These are phyloP conservation scores for Pomatostomus ruficeps DNA, from an alignment of 2,113 vertebrate species.

Conservation along the genomic window DNA sequence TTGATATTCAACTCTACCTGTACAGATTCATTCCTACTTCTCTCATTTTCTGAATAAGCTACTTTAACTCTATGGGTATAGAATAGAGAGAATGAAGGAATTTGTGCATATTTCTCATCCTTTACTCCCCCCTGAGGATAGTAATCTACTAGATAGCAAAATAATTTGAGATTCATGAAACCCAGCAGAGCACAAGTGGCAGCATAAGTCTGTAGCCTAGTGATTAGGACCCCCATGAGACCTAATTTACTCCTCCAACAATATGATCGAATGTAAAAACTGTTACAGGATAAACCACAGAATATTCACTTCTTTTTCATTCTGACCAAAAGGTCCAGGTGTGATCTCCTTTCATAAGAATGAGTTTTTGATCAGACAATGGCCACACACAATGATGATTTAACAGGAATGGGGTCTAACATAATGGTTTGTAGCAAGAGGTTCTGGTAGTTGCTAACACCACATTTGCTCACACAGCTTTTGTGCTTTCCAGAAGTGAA, in stretches of 20 bases:
- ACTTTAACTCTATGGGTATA: not conserved
- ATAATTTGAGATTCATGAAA: conserved; percentile 56
- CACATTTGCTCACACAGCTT: not conserved
- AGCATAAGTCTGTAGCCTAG: conserved; percentile 5
- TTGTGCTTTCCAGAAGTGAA: not conserved
- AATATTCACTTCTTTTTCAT: not conserved
- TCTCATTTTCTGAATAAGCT: not conserved
- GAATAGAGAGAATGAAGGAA: not conserved
- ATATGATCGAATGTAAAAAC: not conserved
- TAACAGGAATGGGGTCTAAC: not conserved
- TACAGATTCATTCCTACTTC: not conserved
- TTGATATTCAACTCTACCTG: not conserved
- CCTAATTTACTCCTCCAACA: conserved; percentile 34
- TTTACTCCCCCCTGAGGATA: conserved; percentile 24
- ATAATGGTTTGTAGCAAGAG: not conserved
- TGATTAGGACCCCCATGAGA: conserved; percentile 47
- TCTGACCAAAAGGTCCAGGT: not conserved
- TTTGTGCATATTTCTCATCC: not conserved
- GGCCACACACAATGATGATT: not conserved
- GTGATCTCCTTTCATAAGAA: not conserved
- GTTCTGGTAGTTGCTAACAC: not conserved
- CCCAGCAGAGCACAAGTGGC: not conserved
- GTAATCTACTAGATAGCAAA: conserved; percentile 51
- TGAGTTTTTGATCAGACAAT: not conserved
- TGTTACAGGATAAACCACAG: not conserved